Evolutionary conservation across 1,140 invertebrate species (phyloP).

Genomic region (Trachymyrmex septentrionalis): DNA sequence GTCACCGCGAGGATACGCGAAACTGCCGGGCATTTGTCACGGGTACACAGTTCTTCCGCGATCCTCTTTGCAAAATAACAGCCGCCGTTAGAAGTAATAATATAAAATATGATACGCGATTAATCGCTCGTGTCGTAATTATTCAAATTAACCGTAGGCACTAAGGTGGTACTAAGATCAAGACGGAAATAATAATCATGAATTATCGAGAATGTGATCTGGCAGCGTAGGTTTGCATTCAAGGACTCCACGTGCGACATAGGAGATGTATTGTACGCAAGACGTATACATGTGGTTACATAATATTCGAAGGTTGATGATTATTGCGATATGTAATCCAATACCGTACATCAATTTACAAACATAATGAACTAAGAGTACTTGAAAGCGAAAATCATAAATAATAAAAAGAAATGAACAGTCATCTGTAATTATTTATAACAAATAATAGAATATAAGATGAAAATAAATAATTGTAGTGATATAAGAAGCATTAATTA

Average conservation of each 20-base stretch:
- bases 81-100: conserved; percentile 32
- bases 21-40: conserved; percentile 52
- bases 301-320: conserved; percentile 24
- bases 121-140: conserved; percentile 25
- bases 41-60: neutral
- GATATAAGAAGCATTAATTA: neutral
- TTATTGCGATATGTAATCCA: neutral
- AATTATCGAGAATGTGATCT: conserved; percentile 57
- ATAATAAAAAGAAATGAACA: neutral
- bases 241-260: conserved; percentile 21
- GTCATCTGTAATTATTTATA: neutral
- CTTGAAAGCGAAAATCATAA: neutral
- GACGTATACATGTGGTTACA: neutral
- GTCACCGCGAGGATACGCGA: conserved; percentile 50
- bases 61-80: neutral
- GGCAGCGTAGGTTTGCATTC: conserved; percentile 5
- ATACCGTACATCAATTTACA: neutral
- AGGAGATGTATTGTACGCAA: neutral
- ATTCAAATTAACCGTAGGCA: conserved; percentile 32
- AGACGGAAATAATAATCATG: conserved; percentile 47
- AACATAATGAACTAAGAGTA: neutral
- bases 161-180: conserved; percentile 32
- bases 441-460: neutral
- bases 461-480: neutral
- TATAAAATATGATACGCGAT: conserved; percentile 17